phyloP scores from a whole-genome alignment of 2,113 vertebrate species.

The Chrysochloris asiatica region DNA sequence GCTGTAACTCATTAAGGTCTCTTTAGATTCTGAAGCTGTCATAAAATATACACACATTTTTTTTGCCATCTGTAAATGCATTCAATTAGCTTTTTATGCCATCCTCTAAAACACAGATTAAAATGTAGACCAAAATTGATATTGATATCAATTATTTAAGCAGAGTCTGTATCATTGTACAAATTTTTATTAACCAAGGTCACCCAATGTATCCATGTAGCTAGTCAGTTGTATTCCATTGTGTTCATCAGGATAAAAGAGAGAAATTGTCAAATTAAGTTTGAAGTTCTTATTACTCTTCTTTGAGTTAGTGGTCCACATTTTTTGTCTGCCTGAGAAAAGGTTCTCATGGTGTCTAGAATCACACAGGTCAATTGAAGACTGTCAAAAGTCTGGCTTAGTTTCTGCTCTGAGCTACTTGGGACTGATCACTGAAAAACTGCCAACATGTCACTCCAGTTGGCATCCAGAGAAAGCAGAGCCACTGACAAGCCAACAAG shows the following conservation, averaged over 20 bases:
- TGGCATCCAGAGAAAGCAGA: conserved; percentile 41
- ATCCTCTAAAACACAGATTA: conserved; percentile 14
- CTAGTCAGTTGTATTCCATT: background rate
- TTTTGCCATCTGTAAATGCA: conserved; percentile 1
- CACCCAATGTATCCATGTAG: background rate
- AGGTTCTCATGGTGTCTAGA: background rate
- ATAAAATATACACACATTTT: background rate
- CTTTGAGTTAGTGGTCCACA: conserved; percentile 37
- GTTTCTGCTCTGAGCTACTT: conserved; percentile 47
- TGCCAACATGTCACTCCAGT: conserved; percentile 69
- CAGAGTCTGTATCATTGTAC: conserved; percentile 4
- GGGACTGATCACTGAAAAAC: conserved; percentile 53
- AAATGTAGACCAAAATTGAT: conserved; percentile 23
- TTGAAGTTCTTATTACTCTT: conserved; percentile 1
- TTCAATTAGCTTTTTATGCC: conserved; percentile 11
- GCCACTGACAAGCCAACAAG: conserved; percentile 52
- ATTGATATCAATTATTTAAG: conserved; percentile 64
- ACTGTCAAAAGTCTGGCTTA: conserved; percentile 42
- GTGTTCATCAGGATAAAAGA: background rate
- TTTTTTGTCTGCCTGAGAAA: conserved; percentile 45
- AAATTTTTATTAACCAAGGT: conserved; percentile 16
- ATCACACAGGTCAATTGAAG: conserved; percentile 56
- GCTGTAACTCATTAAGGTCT: background rate
- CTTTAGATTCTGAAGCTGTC: conserved; percentile 44
- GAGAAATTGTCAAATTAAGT: conserved; percentile 10